Base-by-base conservation (phyloP, 2,888 invertebrate species). In the Patella pellucida region DNA sequence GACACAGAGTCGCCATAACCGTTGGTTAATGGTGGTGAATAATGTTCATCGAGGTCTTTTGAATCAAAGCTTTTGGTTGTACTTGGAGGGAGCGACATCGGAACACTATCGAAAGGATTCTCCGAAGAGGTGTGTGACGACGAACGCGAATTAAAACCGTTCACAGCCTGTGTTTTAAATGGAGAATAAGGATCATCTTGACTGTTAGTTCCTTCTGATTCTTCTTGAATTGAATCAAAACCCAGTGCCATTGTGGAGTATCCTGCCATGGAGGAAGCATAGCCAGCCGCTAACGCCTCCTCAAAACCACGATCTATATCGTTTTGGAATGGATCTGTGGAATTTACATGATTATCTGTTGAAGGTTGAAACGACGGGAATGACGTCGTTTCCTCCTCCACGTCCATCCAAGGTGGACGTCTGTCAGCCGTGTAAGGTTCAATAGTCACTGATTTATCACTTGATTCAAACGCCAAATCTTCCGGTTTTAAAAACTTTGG, bases 291-390 rank as follows among this genome's bases (percentile, higher is more conserved):
- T 12, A 86, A 71, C 11, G 85, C 85, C 62, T 86, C 85, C 52
- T 86, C 86, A 68, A 86, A 86, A 4, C 84, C 85, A n/a, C 82
- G 74, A 23, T 87, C 86, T 2, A 82, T 84, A 41, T 86, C 84
- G 23, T 83, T 81, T 70, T 85, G 85, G 78, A 86, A 87, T 19
- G 81, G 79, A 5, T 83, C 81, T 9, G 82, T 82, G 2, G 81
- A 75, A 4, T 82, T 75, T 0, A 79, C 81, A 12, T 82, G 79
- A 1, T 50, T 23, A 4, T 52, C 52, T 14, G 67, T 16, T 50
- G 16, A 19, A 31, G 1, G 52, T 67, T 1, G 72, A 41, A 41
- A 27, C 12, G 31, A 41, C 3, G 15, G 31, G 27, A 27, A 56
- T 41, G 23, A n/a, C 50, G 56, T 50, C 27, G 50, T 68, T 3